Evolutionary conservation across 2,888 invertebrate genomes (phyloP), one percentile per base, ranked within the genome.

Genomic region (Ophonus ardosiacus): DNA sequence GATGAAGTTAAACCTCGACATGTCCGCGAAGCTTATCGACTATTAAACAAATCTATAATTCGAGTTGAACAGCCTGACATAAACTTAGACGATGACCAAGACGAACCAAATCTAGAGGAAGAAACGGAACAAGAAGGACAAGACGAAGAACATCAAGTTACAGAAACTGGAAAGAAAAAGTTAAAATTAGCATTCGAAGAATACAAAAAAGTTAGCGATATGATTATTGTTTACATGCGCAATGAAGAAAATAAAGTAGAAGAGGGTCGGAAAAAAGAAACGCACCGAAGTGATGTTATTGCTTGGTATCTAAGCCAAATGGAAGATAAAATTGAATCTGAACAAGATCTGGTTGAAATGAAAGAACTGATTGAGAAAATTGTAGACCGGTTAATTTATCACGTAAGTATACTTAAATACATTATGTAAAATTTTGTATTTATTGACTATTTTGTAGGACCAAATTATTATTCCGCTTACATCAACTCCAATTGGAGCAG

Each of bases 21-120:
- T 90, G 99, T 99, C 0, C 95, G 95, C 89, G 99, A 99, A 92
- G 98, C 98, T 0, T 96, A 95, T 90, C 93, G 90, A 87, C 88
- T 84, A 86, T 92, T 99, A 40, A 99, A 98, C 91, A 98, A 98
- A 89, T 98, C 98, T 0, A 98, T 99, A 87, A 98, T 99, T 87
- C 94, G 99, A 57, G 98, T 99, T 17, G 99, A 99, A 89, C 98
- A 99, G 89, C 99, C 99, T 0, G 99, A 99, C 90, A 97, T 99
- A 80, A 96, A 98, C 90, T 92, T 99, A 43, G 97, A 97, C 81
- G 97, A 97, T 86, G 97, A 97, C 56, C 94, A 94, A 13, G 92
- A 92, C 61, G 90, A 93, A 85, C 92, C 93, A 0, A 91, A 91
- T 57, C 92, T 93, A 91, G 93, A 93, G 15, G 93, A 94, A 15